These are phyloP conservation scores for Chitala chitala DNA, from an alignment of 2,113 vertebrate species.

Conservation along the genomic window DNA sequence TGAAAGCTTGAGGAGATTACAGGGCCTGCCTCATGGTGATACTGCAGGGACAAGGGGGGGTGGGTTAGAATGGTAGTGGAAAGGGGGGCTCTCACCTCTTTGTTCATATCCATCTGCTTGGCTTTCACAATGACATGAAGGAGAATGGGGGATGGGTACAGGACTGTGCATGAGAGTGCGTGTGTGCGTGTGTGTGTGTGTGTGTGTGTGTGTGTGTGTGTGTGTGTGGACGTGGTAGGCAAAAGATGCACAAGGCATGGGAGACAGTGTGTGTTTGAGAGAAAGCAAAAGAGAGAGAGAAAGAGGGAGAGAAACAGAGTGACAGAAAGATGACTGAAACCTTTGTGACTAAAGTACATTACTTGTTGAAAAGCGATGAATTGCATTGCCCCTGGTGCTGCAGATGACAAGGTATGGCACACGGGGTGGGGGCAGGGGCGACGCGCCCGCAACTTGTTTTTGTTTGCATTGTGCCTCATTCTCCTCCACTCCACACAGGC, in stretches of 20 bases:
- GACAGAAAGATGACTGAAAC: slow-evolving; percentile 38
- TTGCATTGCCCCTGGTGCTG: slow-evolving; percentile 37
- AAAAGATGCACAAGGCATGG: too few species aligned
- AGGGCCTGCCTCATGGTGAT: slow-evolving; percentile 63
- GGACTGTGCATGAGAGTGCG: slow-evolving; percentile 47
- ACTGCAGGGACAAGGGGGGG: slow-evolving; percentile 57
- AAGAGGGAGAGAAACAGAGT: slow-evolving; percentile 36
- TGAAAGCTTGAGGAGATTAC: slow-evolving; percentile 71
- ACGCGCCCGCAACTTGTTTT: slow-evolving; percentile 23
- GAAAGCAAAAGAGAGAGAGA: background rate
- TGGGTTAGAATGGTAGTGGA: too few species aligned
- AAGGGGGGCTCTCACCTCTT: slow-evolving; percentile 65
- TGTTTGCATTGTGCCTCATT: slow-evolving; percentile 55
- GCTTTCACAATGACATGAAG: slow-evolving; percentile 66
- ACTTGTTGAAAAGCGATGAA: slow-evolving; percentile 61
- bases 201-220: background rate
- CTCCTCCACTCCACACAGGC: slow-evolving; percentile 37
- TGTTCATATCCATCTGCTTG: slow-evolving; percentile 85
- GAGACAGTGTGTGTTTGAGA: background rate
- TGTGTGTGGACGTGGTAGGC: too few species aligned
- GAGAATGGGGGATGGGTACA: slow-evolving; percentile 20
- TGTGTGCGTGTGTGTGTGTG: background rate
- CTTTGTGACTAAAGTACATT: slow-evolving; percentile 31
- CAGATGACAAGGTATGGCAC: slow-evolving; percentile 50
- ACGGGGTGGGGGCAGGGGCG: slow-evolving; percentile 40